Evolutionary conservation across 2,888 invertebrate genomes (phyloP).

Genomic region (Diarsia brunnea): DNA sequence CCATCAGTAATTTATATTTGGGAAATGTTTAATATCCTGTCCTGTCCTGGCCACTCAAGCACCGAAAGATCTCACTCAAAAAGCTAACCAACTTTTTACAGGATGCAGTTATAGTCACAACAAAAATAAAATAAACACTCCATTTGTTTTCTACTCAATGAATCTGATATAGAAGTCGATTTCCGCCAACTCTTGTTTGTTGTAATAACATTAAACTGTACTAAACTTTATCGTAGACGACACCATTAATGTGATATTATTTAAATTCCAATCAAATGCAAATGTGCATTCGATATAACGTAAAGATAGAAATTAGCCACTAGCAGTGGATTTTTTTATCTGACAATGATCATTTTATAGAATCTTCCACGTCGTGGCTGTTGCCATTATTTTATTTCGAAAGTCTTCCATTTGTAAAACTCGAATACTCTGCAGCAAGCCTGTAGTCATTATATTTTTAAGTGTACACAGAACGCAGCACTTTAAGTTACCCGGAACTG

Average conservation of each 20-base stretch:
- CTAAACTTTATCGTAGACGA: neutral
- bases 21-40: neutral
- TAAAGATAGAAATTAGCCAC: neutral
- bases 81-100: too few species aligned
- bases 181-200: neutral
- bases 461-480: neutral
- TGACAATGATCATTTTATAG: neutral
- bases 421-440: neutral
- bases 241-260: constrained; percentile 16
- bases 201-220: neutral
- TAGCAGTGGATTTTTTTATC: neutral
- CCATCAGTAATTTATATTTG: neutral
- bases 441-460: neutral
- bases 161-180: neutral
- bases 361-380: neutral
- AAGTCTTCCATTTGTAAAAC: neutral
- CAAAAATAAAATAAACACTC: neutral
- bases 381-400: neutral
- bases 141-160: constrained; percentile 13
- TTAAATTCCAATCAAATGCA: neutral
- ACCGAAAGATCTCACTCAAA: neutral
- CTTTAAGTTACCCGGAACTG: too few species aligned
- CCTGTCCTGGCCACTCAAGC: neutral
- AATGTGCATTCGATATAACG: neutral
- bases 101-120: neutral